phyloP scores from a whole-genome alignment of 2,797 vertebrate species.

The Diceros bicornis region DNA sequence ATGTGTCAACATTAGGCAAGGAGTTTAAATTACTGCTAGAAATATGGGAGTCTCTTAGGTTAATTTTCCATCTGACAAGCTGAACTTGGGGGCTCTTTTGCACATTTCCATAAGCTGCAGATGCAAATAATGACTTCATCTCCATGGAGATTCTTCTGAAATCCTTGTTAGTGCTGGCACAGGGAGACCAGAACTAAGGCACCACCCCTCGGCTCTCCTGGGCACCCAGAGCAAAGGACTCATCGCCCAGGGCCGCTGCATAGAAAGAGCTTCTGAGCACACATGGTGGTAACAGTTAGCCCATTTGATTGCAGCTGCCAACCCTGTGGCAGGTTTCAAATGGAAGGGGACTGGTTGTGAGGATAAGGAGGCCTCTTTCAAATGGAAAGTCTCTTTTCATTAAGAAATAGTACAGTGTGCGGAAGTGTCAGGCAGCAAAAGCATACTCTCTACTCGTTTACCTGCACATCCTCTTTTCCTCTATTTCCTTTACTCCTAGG shows the following conservation, averaged over 20 bases:
- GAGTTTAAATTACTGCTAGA: background rate
- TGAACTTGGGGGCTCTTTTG: too few species aligned
- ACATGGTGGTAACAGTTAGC: background rate
- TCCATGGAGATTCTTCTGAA: accelerated
- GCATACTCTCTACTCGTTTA: background rate
- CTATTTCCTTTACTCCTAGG: background rate
- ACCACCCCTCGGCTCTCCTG: accelerated
- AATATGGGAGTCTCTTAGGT: background rate
- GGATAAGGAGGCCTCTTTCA: background rate
- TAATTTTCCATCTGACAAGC: background rate
- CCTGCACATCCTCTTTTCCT: background rate
- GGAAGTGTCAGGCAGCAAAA: accelerated
- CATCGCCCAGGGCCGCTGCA: accelerated
- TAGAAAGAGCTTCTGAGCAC: too few species aligned
- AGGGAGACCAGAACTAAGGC: background rate
- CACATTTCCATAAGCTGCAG: accelerated
- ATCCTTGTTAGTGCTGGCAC: accelerated
- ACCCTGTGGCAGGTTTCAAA: background rate
- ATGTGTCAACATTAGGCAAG: background rate
- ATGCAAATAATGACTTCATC: accelerated
- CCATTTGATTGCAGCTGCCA: background rate
- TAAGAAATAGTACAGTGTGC: background rate
- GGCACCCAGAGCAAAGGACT: accelerated
- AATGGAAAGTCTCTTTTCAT: conserved; percentile 51
- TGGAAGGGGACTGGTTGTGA: background rate